Base-by-base conservation (phyloP, 2,113 vertebrate species). In the Rhynchopsitta pachyrhyncha region DNA sequence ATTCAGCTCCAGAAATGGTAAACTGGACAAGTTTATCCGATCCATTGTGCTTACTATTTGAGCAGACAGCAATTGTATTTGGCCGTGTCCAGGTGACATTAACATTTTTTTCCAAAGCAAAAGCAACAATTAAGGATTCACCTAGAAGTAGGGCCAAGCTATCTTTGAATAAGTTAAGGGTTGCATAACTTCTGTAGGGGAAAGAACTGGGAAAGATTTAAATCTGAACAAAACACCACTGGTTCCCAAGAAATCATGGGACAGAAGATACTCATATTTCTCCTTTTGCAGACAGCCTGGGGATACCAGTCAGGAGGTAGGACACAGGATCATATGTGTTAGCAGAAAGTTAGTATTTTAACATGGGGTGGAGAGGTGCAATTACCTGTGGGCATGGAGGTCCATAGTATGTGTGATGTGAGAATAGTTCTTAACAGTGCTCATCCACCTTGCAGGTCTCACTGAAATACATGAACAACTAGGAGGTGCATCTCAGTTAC, bases 351-450 rank as follows among this genome's bases (percentile, higher is more conserved):
- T 70, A 49, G 13, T 6, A 60, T 88, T 84, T 53, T n/a, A 84
- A 83, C 27, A 29, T 0, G 2, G 11, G 4, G 4, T 39, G 8
- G 4, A 22, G 6, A 57, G 33, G 68, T 66, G 11, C 5, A 69
- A 57, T 37, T 86, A 7, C 41, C 22, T 29, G 3, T 11, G 17
- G 37, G 23, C 16, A 11, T 17, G 41, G 22, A 77, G 11, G 12
- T 57, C 27, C 52, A 37, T 1, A 44, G 17, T 9, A 35, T 19
- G 8, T 47, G 46, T 67, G 49, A 44, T 13, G 12, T 67, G 18
- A 84, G 4, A 53, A 66, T 5, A 74, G 42, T 1, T 77, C 41
- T 55, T 53, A 66, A 66, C 33, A 82, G 46, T 33, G 47, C 6
- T 27, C 49, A 22, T 55, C 2, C 2, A 25, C 55, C 16, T 69